Evolutionary conservation across 2,888 invertebrate species (phyloP).

Genomic region (Brenthis daphne): DNA sequence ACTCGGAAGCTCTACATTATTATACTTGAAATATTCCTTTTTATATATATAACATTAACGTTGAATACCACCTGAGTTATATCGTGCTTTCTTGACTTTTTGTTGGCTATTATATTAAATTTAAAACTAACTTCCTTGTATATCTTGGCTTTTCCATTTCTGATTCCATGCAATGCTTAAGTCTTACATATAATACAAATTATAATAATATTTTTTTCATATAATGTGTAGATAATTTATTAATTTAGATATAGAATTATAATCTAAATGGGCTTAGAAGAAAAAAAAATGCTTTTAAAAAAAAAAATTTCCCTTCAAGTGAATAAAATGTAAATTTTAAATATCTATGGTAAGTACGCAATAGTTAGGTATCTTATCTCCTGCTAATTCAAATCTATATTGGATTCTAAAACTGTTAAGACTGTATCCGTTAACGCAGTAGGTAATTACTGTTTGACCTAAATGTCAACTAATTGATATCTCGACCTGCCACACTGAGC

Average conservation of each 20-base stretch:
- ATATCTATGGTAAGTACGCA: neutral
- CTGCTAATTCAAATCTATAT: neutral
- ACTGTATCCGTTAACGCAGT: conserved; percentile 48
- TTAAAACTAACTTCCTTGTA: too few species aligned
- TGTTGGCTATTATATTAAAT: too few species aligned
- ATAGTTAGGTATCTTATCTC: neutral
- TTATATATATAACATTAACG: neutral
- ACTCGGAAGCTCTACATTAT: conserved; percentile 34
- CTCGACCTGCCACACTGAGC: conserved; percentile 34
- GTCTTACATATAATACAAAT: too few species aligned
- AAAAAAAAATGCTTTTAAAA: too few species aligned
- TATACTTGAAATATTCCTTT: conserved; percentile 33
- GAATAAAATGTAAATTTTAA: too few species aligned
- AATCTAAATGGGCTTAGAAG: too few species aligned
- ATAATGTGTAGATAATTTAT: too few species aligned
- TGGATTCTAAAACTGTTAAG: conserved; percentile 36
- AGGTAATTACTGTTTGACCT: conserved; percentile 70
- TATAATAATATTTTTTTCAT: too few species aligned
- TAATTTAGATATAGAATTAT: too few species aligned
- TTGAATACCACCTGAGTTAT: neutral
- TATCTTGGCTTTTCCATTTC: too few species aligned
- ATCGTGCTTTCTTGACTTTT: neutral
- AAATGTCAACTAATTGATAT: conserved; percentile 54
- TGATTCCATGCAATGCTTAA: too few species aligned
- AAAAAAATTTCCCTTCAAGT: too few species aligned